Evolutionary conservation across 2,888 invertebrate species (phyloP), one percentile per base, ranked within the genome.

Genomic region (Poecilobothrus nobilitatus): DNA sequence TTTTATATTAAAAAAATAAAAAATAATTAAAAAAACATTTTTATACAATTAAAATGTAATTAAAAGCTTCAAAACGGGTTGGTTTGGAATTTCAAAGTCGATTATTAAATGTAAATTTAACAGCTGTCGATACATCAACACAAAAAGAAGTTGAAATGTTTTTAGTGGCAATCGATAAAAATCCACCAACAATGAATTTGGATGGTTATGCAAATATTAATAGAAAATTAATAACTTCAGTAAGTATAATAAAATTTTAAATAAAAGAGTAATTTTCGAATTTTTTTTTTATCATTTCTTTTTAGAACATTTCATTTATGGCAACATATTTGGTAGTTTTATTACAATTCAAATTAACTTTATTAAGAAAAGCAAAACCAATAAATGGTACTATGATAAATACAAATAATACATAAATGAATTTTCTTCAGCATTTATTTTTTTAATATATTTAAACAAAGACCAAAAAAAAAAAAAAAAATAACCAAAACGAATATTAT

Each of bases 171-270:
- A 89, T 90, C 68, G 86, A 88, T 8, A 90, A 90, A 78, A 90
- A 90, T 78, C 90, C 90, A 0, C 90, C 90, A 0, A 88, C 88
- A 66, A 90, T 90, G 90, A 90, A 90, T 79, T 81, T 90, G 68
- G 89, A 90, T 73, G 89, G 89, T 5, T 90, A 89, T 76, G 88
- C 89, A 1, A 88, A 89, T 74, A 88, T 90, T 71, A 89, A 90
- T 76, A 81, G 90, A 37, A 87, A 87, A 74, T 77, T 90, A 9
- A 87, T 90, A 73, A 85, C 89, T 63, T 86, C 89, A 74, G 89
- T 89, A 78, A 83, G 85, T 81, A 63, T 10, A 44, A 62, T 34
- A 53, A n/a, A 37, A 21, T n/a, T 67, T 65, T 53, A 63, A 66
- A 62, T 22, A 62, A 34, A 65, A 34, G 8, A 27, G 9, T 61